Base-by-base conservation (phyloP, 2,113 vertebrate genomes). In the Poecile atricapillus region DNA sequence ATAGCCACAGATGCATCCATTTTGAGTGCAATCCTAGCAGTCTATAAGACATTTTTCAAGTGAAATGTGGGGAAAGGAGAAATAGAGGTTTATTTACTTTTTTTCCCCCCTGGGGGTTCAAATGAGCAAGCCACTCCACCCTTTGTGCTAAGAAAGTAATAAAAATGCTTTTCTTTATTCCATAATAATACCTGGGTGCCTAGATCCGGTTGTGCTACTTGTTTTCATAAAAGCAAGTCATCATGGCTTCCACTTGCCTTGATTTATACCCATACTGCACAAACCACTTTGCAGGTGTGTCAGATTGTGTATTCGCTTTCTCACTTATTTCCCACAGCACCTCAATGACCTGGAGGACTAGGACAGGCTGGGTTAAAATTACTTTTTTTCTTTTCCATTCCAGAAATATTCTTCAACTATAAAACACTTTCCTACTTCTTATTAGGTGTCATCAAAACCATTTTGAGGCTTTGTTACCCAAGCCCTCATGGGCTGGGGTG, bases 301-400 rank as follows among this genome's bases (percentile, higher is more conserved):
- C 70, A 69, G 67, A 37, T 55, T 46, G 9, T 15, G 4, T 15
- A 24, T 77, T 65, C 80, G 39, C 55, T 83, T 60, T 69, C 71
- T 76, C n/a, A 16, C 44, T 68, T n/a, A 11, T 53, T 95, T 83
- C 63, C 85, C 76, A 70, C 79, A 86, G n/a, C 63, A 90, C 10
- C 58, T 80, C 70, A 62, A 5, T 35, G 8, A 43, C 13, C 64
- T 59, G 46, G 8, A 71, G 31, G n/a, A 43, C 25, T 11, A 49
- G 21, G 16, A 58, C 10, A 28, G 28, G 15, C 9, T 35, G 19
- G 43, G 39, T 39, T 67, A 84, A 65, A 53, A 53, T 28, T 0
- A 8, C 5, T 8, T 19, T 24, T 27, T 4, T 24, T 22, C 13
- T 60, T 78, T 63, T 16, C 20, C 18, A 9, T 83, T 65, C 39